These are phyloP conservation scores for Samia ricini DNA, from an alignment of 1,140 invertebrate species.

Conservation along the genomic window DNA sequence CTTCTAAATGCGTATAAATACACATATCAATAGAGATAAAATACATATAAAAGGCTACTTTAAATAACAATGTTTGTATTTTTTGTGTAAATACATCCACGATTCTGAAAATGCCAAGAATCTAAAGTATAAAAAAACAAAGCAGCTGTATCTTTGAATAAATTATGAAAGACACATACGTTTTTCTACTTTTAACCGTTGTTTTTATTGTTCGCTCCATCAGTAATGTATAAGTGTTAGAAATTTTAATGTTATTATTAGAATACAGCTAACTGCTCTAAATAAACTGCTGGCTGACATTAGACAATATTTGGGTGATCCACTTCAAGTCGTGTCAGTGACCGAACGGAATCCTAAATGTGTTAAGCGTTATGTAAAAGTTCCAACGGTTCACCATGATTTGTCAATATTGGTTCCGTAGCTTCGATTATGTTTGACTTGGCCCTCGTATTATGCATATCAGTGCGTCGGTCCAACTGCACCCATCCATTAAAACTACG, in stretches of 20 bases:
- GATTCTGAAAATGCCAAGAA: background rate
- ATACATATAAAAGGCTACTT: no score
- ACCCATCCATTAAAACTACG: background rate
- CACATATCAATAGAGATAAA: no score
- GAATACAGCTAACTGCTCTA: conserved; percentile 2
- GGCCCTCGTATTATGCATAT: conserved; percentile 1
- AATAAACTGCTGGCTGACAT: conserved; percentile 9
- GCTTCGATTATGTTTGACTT: conserved; percentile 9
- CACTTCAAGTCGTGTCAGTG: conserved; percentile 8
- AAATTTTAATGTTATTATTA: background rate
- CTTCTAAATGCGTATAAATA: no score
- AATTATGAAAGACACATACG: background rate
- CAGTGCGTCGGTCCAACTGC: background rate
- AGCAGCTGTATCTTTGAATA: no score
- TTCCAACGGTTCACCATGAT: conserved; percentile 9
- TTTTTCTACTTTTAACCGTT: background rate
- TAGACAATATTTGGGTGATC: conserved; percentile 13
- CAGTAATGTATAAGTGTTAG: background rate
- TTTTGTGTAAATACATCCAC: no score
- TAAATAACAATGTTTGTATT: no score
- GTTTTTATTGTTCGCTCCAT: background rate
- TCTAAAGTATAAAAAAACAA: background rate
- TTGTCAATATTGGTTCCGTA: conserved; percentile 1
- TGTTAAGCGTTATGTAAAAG: conserved; percentile 9
- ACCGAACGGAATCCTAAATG: conserved; percentile 5